Evolutionary conservation across 1,140 invertebrate genomes (phyloP).

Genomic region (Drosophila asahinai): DNA sequence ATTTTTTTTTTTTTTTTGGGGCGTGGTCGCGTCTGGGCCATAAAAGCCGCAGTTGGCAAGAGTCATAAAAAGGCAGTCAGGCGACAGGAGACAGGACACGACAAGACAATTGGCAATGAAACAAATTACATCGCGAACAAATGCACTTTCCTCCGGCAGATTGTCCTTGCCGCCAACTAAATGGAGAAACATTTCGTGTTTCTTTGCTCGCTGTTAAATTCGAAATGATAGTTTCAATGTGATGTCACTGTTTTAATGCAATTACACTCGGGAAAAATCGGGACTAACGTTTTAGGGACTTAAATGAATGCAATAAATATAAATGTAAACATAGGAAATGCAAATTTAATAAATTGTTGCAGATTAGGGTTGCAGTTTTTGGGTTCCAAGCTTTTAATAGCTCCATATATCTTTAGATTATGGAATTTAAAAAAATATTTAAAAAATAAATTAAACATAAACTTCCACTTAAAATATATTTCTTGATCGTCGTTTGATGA

Average conservation of each 20-base stretch:
- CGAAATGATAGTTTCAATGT: conserved; percentile 37
- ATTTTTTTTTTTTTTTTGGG: not conserved
- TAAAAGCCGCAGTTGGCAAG: conserved; percentile 72
- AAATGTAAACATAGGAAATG: too few relatives aligned
- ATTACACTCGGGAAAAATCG: conserved; percentile 15
- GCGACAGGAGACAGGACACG: conserved; percentile 50
- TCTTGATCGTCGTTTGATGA: too few relatives aligned
- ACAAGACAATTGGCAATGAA: conserved; percentile 80
- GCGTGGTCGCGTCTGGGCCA: conserved; percentile 62
- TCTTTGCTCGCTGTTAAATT: conserved; percentile 30
- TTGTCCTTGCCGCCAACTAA: conserved; percentile 24
- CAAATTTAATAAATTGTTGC: too few relatives aligned
- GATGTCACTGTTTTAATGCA: conserved; percentile 37
- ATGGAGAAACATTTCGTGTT: conserved; percentile 28
- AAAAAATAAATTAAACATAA: too few relatives aligned
- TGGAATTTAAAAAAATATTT: too few relatives aligned
- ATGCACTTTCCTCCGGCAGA: conserved; percentile 46
- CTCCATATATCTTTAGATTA: too few relatives aligned
- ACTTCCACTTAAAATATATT: too few relatives aligned
- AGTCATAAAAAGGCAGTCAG: conserved; percentile 73
- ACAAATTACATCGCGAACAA: conserved; percentile 73
- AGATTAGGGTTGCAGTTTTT: too few relatives aligned
- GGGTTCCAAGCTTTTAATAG: too few relatives aligned
- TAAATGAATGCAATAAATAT: too few relatives aligned
- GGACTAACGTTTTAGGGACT: too few relatives aligned